Conservation (phyloP, 2,113 vertebrate species). For the Typhlomys cinereus region DNA sequence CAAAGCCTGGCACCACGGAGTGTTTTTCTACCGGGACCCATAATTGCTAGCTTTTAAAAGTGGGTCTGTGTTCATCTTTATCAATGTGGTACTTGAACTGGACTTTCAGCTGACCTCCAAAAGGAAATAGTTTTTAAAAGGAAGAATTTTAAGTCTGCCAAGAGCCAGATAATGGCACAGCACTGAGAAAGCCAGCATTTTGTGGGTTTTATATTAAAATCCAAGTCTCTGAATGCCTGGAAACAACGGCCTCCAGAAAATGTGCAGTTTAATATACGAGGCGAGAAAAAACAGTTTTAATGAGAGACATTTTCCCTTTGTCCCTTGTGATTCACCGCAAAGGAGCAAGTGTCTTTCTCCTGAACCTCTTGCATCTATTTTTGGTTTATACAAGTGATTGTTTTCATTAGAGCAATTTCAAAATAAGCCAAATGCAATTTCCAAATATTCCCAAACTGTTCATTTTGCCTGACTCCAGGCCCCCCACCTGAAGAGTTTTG, state of each 20-base stretch:
- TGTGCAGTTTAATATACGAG: conserved; percentile 43
- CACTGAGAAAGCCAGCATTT: conserved; percentile 77
- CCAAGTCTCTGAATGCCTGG: conserved; percentile 52
- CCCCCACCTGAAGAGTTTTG: neutral
- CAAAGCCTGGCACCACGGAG: conserved; percentile 82
- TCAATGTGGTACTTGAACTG: conserved; percentile 80
- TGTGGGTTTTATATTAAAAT: conserved; percentile 81
- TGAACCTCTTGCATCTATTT: conserved; percentile 30
- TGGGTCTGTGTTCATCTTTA: conserved; percentile 82
- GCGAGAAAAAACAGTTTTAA: conserved; percentile 47
- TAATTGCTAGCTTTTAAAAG: conserved; percentile 81
- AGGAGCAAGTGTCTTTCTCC: conserved; percentile 41
- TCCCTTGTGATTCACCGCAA: conserved; percentile 43
- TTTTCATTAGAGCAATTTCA: conserved; percentile 21
- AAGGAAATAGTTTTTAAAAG: conserved; percentile 87
- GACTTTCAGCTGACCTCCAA: conserved; percentile 83
- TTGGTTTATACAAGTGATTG: conserved; percentile 22
- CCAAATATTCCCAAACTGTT: no score
- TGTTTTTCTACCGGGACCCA: conserved; percentile 81
- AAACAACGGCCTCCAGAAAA: conserved; percentile 66
- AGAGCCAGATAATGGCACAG: conserved; percentile 78
- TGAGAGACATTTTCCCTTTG: neutral
- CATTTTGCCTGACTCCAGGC: neutral
- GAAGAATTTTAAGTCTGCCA: conserved; percentile 84
- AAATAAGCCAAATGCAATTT: neutral